Percentiles rank a stretch among this genome's conserved stretches.
These are phyloP conservation scores for Bolborhynchus lineola DNA, from an alignment of 2,113 vertebrate species.

Conservation along the genomic window DNA sequence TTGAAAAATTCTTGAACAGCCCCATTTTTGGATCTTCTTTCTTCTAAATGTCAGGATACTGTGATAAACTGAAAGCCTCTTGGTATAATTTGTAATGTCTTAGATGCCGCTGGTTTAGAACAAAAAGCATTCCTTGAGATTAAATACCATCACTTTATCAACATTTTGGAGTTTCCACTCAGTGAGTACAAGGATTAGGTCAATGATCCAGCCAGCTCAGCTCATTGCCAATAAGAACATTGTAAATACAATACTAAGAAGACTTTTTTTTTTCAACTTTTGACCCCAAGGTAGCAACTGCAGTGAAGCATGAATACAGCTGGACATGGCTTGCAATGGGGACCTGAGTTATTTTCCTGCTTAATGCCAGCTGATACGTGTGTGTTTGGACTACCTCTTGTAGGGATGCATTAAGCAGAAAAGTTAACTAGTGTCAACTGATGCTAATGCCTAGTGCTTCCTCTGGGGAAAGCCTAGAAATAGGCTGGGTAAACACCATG, in stretches of 20 bases:
- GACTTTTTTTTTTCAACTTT: not conserved
- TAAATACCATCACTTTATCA: constrained; percentile 36
- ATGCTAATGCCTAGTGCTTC: constrained; percentile 18
- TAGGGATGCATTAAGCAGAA: constrained; percentile 16
- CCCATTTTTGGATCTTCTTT: not conserved
- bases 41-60: not conserved
- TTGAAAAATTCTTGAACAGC: not conserved
- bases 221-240: constrained; percentile 26
- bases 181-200: constrained; percentile 9
- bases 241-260: not conserved
- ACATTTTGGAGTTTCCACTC: constrained; percentile 36
- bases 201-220: constrained; percentile 4
- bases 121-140: constrained; percentile 51
- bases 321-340: not conserved
- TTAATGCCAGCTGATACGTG: not conserved
- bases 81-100: not conserved
- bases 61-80: not conserved
- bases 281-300: constrained; percentile 22
- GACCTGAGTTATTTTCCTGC: not conserved
- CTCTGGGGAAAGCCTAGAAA: not conserved
- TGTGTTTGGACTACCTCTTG: not conserved
- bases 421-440: constrained; percentile 33
- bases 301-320: not conserved
- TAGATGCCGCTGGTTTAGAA: not conserved
- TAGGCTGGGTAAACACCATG: not conserved